These are phyloP conservation scores for Micropoecilia bifurca DNA, from an alignment of 2,797 vertebrate species.

Conservation along the genomic window DNA sequence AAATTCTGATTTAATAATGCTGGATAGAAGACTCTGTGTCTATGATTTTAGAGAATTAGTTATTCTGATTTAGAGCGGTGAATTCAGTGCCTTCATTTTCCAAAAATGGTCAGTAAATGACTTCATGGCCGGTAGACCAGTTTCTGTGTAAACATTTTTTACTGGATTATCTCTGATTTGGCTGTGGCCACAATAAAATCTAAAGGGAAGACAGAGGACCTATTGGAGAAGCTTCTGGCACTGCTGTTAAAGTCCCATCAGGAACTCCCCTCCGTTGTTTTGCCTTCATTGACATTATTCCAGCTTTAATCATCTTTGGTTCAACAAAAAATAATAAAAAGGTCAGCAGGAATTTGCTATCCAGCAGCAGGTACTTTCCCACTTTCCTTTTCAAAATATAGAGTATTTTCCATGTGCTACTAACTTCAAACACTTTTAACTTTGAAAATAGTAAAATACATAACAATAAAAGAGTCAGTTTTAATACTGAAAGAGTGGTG, in stretches of 20 bases:
- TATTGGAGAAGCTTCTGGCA: background rate
- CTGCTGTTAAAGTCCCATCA: slow-evolving; percentile 26
- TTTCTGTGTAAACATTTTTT: background rate
- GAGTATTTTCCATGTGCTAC: background rate
- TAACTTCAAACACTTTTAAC: background rate
- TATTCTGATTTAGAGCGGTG: background rate
- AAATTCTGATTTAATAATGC: background rate
- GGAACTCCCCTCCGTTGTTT: slow-evolving; percentile 16
- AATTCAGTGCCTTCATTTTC: background rate
- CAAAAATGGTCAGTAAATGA: background rate
- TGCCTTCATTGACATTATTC: background rate
- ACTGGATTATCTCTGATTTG: background rate
- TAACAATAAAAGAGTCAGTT: background rate
- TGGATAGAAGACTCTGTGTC: background rate
- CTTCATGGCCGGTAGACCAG: background rate
- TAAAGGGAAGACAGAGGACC: slow-evolving; percentile 7
- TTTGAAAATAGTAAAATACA: slow-evolving; percentile 3
- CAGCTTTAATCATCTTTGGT: background rate
- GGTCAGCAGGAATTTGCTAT: background rate
- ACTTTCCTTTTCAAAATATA: slow-evolving; percentile 2
- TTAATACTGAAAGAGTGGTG: slow-evolving; percentile 9
- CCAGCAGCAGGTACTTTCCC: background rate
- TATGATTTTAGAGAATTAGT: background rate
- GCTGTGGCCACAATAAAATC: background rate
- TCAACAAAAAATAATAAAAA: background rate